A percentile compares a stretch with the other conserved stretches of the same genome.
These are phyloP conservation scores for Callipepla squamata DNA, from an alignment of 2,113 vertebrate genomes.

Conservation along the genomic window DNA sequence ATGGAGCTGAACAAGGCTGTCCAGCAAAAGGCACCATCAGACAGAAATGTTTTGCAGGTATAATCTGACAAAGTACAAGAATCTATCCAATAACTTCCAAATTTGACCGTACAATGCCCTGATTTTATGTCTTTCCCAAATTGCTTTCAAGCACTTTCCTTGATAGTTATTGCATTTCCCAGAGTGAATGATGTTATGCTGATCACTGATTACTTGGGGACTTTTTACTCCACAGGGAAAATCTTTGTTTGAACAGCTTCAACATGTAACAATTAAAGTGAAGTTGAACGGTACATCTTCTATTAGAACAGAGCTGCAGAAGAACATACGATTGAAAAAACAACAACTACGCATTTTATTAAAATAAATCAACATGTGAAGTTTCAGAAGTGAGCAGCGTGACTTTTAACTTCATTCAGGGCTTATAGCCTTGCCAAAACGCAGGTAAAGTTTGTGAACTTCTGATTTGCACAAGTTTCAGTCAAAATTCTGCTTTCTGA, in stretches of 20 bases:
- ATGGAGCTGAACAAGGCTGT: background rate
- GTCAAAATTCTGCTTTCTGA: slow-evolving; percentile 22
- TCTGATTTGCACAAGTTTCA: slow-evolving; percentile 22
- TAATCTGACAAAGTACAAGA: background rate
- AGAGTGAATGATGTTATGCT: background rate
- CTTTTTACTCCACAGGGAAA: background rate
- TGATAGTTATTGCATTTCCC: background rate
- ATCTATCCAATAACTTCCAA: background rate
- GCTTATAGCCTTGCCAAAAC: background rate
- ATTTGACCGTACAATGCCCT: background rate
- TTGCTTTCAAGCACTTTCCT: slow-evolving; percentile 2
- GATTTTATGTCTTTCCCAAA: slow-evolving; percentile 12
- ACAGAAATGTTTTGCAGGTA: background rate
- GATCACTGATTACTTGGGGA: background rate
- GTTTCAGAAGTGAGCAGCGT: background rate
- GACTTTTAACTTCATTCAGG: background rate
- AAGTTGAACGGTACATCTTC: background rate
- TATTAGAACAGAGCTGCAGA: background rate
- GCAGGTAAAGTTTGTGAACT: slow-evolving; percentile 8
- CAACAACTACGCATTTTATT: background rate
- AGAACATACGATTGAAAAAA: background rate
- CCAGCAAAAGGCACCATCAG: background rate
- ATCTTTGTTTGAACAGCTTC: background rate
- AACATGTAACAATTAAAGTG: background rate
- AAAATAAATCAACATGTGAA: background rate